phyloP scores from a whole-genome alignment of 2,888 invertebrate species.

The Apamea crenata region DNA sequence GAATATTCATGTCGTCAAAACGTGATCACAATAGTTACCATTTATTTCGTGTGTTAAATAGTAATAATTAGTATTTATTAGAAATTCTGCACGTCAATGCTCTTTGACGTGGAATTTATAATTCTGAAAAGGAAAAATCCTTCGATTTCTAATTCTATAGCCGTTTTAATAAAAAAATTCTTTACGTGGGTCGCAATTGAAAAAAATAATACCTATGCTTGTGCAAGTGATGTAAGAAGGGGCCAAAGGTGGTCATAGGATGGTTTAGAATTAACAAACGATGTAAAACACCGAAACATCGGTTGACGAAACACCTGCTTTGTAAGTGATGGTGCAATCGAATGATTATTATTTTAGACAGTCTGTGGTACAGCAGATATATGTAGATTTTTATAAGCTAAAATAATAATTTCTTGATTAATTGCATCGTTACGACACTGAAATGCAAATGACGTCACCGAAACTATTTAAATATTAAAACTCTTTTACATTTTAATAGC shows the following conservation, averaged over 20 bases:
- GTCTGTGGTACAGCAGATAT: neutral
- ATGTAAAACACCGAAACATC: too few relatives aligned
- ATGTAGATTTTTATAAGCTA: neutral
- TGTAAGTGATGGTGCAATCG: constrained; percentile 12
- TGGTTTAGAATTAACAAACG: constrained; percentile 42
- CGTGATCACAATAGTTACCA: constrained; percentile 43
- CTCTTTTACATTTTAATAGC: constrained; percentile 16
- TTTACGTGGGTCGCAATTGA: constrained; percentile 29
- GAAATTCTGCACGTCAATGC: constrained; percentile 46
- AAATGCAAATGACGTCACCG: constrained; percentile 4
- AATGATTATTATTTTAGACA: constrained; percentile 29
- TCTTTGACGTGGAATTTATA: constrained; percentile 42
- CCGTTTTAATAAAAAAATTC: constrained; percentile 30
- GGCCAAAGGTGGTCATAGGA: constrained; percentile 49
- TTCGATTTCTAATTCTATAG: constrained; percentile 33
- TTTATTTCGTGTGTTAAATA: constrained; percentile 44
- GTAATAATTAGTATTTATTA: constrained; percentile 40
- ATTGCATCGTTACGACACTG: neutral
- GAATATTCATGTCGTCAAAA: constrained; percentile 55
- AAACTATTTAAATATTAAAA: constrained; percentile 21
- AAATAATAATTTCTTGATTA: constrained; percentile 12
- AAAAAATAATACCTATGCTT: constrained; percentile 26
- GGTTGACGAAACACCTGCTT: constrained; percentile 36
- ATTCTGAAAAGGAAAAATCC: constrained; percentile 37
- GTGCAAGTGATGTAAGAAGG: constrained; percentile 49